Base-by-base conservation (phyloP, 1,140 invertebrate genomes). In the Achatina immaculata region DNA sequence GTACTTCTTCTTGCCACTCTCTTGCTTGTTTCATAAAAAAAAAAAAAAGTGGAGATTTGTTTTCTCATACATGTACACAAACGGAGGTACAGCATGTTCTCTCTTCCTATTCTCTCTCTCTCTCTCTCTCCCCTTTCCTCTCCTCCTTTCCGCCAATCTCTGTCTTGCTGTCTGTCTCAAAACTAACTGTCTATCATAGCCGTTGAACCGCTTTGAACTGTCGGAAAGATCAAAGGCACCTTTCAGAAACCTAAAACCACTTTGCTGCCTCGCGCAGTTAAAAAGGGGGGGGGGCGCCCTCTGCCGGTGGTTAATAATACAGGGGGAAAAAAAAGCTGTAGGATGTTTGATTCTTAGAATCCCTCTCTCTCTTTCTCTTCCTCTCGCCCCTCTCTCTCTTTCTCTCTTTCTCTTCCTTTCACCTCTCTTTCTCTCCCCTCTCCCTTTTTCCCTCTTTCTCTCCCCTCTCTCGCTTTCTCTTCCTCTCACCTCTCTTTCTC, bases 191-290 rank as follows among this genome's bases (percentile, higher is more conserved):
- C 42, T 71, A 71, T 71, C 42, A 42, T 31, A 4, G n/a, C 42
- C 42, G 24, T 71, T 71, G 42, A 45, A 45, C 42, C 21, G 16
- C 38, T 71, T 24, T 40, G 38, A 71, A 71, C 42, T 42, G 38
- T 45, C 68, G 42, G 42, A 71, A 71, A 42, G 68, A 71, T 42
- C 38, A 40, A 71, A 45, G 38, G 34, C n/a, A 71, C 42, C 68
- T 42, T 40, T 42, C 24, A 42, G 38, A 45, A 42, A 28, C 21
- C 38, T 31, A 19, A 24, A 42, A 42, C 38, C 42, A 71, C 42
- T 28, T 71, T 42, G 38, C 68, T 71, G 42, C 42, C 68, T 71
- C 24, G 9, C 42, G 6, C 36, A 42, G 38, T 21, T 3, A 31
- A 66, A 42, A 45, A 42, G 38, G 51, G 51, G 51, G 51, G 51